Evolutionary conservation across 1,140 invertebrate species (phyloP).

Genomic region (Ruditapes philippinarum): DNA sequence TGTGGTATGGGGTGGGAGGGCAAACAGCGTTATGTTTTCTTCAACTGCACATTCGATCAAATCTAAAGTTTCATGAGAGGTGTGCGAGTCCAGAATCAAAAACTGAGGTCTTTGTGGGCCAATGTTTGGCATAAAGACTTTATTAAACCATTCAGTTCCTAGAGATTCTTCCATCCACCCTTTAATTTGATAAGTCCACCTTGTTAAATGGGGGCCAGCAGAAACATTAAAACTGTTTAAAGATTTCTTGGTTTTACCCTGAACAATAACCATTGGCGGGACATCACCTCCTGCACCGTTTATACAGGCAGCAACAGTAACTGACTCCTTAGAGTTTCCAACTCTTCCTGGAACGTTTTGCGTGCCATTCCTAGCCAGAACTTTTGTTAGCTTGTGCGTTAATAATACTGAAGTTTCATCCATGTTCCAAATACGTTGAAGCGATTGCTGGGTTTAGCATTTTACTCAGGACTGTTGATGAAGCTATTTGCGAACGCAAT

Average conservation of each 20-base stretch:
- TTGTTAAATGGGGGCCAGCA: conserved; percentile 37
- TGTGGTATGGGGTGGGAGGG: conserved; percentile 44
- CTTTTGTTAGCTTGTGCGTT: conserved; percentile 49
- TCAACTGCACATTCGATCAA: conserved; percentile 59
- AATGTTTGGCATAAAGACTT: conserved; percentile 63
- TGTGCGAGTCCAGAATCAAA: conserved; percentile 61
- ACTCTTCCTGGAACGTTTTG: conserved; percentile 61
- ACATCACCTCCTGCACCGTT: conserved; percentile 66
- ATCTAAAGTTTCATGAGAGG: conserved; percentile 62
- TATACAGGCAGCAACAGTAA: conserved; percentile 64
- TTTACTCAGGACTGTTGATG: background rate
- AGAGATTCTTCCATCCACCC: conserved; percentile 61
- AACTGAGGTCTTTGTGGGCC: conserved; percentile 63
- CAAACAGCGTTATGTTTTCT: conserved; percentile 39
- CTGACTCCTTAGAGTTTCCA: conserved; percentile 53
- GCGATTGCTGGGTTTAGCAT: conserved; percentile 68
- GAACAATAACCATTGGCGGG: conserved; percentile 68
- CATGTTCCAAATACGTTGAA: too few relatives aligned
- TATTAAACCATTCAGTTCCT: conserved; percentile 63
- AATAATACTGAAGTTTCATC: conserved; percentile 68
- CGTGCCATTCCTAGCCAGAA: conserved; percentile 43
- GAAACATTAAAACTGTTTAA: conserved; percentile 50
- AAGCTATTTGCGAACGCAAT: background rate
- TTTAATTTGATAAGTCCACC: conserved; percentile 68
- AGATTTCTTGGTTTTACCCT: conserved; percentile 66